Percentiles rank a stretch among this genome's conserved stretches.
These are phyloP conservation scores for Disparrhopalites patrizii DNA, from an alignment of 2,888 invertebrate species.

Conservation along the genomic window DNA sequence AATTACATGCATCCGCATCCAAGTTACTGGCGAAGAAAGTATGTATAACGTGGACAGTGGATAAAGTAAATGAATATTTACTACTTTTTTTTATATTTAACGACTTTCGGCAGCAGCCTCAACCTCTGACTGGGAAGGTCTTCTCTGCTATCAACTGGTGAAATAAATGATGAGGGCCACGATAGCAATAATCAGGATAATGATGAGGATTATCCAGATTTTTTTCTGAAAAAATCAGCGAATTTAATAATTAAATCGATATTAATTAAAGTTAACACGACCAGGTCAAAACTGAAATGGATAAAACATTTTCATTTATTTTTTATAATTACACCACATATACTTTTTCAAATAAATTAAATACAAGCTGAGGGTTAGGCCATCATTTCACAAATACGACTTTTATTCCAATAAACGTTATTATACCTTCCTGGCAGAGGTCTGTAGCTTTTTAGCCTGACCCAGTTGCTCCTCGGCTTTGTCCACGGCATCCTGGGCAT, in stretches of 20 bases:
- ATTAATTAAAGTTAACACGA: constrained; percentile 7
- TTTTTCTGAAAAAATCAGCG: constrained; percentile 44
- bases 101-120: no score
- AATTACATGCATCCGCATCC: no score
- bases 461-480: constrained; percentile 58
- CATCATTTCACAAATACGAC: no score
- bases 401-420: not conserved
- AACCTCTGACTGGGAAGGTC: no score
- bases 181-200: constrained; percentile 37
- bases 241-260: not conserved
- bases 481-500: constrained; percentile 59
- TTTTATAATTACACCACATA: no score
- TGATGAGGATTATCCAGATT: constrained; percentile 43
- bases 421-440: constrained; percentile 55
- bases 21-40: no score
- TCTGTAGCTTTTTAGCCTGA: constrained; percentile 60
- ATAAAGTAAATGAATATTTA: no score
- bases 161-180: constrained; percentile 43
- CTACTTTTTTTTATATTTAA: no score
- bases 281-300: constrained; percentile 15
- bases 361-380: no score
- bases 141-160: no score
- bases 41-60: no score
- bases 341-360: no score
- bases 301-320: not conserved